phyloP scores from a whole-genome alignment of 2,888 invertebrate species.

The Neoaliturus tenellus region DNA sequence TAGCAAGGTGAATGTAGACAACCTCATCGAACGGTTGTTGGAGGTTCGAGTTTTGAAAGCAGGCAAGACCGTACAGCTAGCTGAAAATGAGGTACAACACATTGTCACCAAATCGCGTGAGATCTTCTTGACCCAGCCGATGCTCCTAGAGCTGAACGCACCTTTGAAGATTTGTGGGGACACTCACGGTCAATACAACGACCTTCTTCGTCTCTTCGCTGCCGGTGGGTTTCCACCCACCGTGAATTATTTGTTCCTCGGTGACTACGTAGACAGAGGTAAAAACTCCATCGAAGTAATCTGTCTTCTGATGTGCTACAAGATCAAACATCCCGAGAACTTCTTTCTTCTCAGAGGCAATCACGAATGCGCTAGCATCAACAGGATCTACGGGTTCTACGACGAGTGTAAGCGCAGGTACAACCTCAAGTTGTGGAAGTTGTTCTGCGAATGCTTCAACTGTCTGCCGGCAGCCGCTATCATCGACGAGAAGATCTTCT shows the following conservation, averaged over 20 bases:
- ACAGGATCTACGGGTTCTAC: slow-evolving; percentile 80
- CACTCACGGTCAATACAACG: slow-evolving; percentile 59
- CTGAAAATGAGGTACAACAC: slow-evolving; percentile 56
- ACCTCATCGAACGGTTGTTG: slow-evolving; percentile 74
- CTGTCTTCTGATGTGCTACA: slow-evolving; percentile 96
- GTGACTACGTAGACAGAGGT: slow-evolving; percentile 93
- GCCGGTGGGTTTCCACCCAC: slow-evolving; percentile 98
- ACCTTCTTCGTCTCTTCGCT: slow-evolving; percentile 59
- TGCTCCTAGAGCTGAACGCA: slow-evolving; percentile 59
- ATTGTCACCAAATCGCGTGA: slow-evolving; percentile 58
- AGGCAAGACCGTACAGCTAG: slow-evolving; percentile 45
- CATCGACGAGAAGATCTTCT: slow-evolving; percentile 80
- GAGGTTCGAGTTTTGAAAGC: slow-evolving; percentile 59
- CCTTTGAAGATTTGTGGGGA: slow-evolving; percentile 61
- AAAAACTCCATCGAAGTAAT: slow-evolving; percentile 98
- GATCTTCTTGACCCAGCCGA: slow-evolving; percentile 59
- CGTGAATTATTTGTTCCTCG: slow-evolving; percentile 97
- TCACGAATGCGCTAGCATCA: slow-evolving; percentile 98
- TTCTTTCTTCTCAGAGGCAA: slow-evolving; percentile 96
- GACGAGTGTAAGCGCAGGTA: slow-evolving; percentile 89
- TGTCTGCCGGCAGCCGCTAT: slow-evolving; percentile 78
- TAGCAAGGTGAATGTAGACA: slow-evolving; percentile 49
- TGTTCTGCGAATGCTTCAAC: slow-evolving; percentile 73
- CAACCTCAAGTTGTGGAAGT: slow-evolving; percentile 70
- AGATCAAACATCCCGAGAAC: slow-evolving; percentile 99